Percentiles rank a stretch among this genome's conserved stretches.
These are phyloP conservation scores for Tetramorium simillimum DNA, from an alignment of 1,140 invertebrate genomes.

Conservation along the genomic window DNA sequence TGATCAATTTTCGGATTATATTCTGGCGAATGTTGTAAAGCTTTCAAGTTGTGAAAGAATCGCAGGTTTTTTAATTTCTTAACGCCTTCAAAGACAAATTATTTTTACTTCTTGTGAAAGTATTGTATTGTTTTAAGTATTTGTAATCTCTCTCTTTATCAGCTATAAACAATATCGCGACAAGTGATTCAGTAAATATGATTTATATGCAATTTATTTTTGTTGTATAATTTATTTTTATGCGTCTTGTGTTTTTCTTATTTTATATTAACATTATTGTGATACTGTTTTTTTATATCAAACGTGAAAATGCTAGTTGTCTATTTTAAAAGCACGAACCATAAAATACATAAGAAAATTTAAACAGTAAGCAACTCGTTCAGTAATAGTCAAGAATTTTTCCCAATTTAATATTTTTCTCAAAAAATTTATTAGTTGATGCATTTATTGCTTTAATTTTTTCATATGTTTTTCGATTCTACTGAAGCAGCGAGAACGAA, in stretches of 20 bases:
- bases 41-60: not conserved
- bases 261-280: not conserved
- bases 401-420: not conserved
- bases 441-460: not conserved
- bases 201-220: not conserved
- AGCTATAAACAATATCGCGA: not conserved
- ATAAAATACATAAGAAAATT: not conserved
- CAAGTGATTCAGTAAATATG: not conserved
- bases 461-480: not conserved
- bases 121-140: not conserved
- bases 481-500: not conserved
- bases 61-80: not conserved
- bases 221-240: not conserved
- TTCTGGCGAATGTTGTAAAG: not conserved
- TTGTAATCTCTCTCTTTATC: too few species aligned
- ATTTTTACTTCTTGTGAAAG: not conserved
- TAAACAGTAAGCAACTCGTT: not conserved
- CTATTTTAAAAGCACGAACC: not conserved
- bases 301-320: not conserved
- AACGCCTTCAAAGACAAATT: not conserved
- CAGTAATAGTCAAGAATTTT: not conserved
- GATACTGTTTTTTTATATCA: not conserved
- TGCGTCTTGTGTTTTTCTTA: not conserved
- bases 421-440: not conserved
- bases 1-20: not conserved